phyloP scores from a whole-genome alignment of 2,113 vertebrate genomes.

The Saimiri boliviensis region DNA sequence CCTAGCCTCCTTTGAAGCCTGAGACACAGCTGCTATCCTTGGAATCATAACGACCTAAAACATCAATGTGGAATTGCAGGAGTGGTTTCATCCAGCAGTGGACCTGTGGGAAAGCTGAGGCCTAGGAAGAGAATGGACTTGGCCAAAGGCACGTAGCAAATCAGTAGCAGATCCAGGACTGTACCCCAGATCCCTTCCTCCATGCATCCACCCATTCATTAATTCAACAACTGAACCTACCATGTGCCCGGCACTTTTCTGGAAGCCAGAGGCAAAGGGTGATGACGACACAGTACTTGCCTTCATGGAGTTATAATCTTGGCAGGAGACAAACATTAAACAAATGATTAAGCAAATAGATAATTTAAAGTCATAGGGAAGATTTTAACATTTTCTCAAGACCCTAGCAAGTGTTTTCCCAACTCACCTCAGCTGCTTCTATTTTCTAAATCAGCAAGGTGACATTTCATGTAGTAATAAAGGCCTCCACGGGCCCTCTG shows the following conservation, averaged over 20 bases:
- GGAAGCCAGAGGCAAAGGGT: neutral
- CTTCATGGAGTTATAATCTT: too few relatives aligned
- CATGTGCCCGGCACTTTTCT: neutral
- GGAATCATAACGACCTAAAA: neutral
- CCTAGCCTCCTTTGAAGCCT: too few relatives aligned
- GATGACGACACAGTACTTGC: neutral
- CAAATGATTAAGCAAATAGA: neutral
- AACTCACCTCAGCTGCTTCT: neutral
- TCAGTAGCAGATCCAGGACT: neutral
- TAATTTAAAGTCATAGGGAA: neutral
- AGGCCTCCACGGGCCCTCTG: neutral
- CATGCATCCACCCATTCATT: too few relatives aligned
- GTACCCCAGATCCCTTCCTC: neutral
- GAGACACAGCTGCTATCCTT: neutral
- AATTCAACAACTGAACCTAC: neutral
- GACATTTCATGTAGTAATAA: neutral
- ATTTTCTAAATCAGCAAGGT: neutral
- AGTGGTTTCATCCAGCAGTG: rapidly evolving
- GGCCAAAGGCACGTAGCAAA: neutral
- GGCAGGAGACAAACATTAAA: neutral
- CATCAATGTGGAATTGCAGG: neutral
- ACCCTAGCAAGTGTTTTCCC: neutral
- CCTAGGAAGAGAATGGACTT: neutral
- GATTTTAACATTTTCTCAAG: neutral
- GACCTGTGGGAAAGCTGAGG: neutral